Percentiles rank a stretch among this genome's conserved stretches.
Conservation (phyloP, 2,797 vertebrate species). For the Remorina albescens region DNA sequence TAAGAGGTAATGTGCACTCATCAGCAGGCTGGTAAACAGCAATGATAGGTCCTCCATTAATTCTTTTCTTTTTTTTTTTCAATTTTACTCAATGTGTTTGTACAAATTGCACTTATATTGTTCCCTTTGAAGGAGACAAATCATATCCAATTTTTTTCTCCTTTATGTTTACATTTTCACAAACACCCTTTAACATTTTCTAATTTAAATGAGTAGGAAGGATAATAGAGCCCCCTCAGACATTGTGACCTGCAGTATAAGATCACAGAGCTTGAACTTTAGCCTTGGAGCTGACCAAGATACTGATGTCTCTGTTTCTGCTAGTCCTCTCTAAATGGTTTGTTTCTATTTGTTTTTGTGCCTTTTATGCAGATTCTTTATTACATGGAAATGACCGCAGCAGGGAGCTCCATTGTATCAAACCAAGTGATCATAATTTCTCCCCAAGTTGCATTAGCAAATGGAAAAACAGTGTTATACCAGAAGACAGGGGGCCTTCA, state of each 20-base stretch:
- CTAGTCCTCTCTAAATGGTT: background rate
- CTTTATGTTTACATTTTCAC: background rate
- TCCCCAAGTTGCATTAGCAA: conserved; percentile 19
- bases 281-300: background rate
- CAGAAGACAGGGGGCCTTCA: conserved; percentile 9
- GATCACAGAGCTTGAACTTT: conserved; percentile 1
- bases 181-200: background rate
- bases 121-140: background rate
- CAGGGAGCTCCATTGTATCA: conserved; percentile 16
- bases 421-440: conserved; percentile 18
- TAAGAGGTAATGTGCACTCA: background rate
- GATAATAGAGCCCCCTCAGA: background rate
- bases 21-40: background rate
- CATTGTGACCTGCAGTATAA: background rate
- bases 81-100: background rate
- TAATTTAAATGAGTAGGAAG: background rate
- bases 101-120: too few relatives aligned
- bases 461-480: conserved; percentile 14
- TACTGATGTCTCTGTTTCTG: background rate
- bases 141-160: background rate
- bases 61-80: background rate
- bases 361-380: conserved; percentile 5
- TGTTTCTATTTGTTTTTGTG: background rate
- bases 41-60: conserved; percentile 2
- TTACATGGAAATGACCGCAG: conserved; percentile 20